Evolutionary conservation across 2,113 vertebrate genomes (phyloP), one percentile per base, ranked within the genome.

Genomic region (Asarcornis scutulata): DNA sequence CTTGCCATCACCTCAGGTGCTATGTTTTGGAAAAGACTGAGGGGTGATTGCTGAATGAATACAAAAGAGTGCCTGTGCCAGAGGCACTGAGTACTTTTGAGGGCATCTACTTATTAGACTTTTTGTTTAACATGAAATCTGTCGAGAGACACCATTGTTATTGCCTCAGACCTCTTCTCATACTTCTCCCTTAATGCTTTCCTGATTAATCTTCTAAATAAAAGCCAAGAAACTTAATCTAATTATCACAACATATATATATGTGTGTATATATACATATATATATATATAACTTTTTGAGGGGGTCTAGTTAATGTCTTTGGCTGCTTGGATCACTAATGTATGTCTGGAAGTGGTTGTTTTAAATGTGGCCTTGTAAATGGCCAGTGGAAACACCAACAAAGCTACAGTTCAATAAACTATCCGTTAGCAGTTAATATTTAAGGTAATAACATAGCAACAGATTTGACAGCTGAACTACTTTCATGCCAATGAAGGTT

Each of bases 71-170:
- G 21, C 5, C 27, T 71, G 14, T 12, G 6, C 71, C 79, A 68
- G 50, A 68, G 58, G 38, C 32, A 38, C 13, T 52, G 25, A 68
- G 67, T 72, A 20, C 31, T 89, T 48, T 78, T 36, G 34, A 36
- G 34, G 31, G 11, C 21, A 46, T 53, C 26, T 69, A 0, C 1
- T 0, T 50, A 31, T 58, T 25, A 73, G 50, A 42, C 21, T 73
- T 64, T 32, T 74, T 59, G 86, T 80, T 64, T 27, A 85, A n/a
- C 11, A 0, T 80, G 52, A 50, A 66, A 58, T 74, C 36, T 81
- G 31, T 67, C 62, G 14, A 62, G 62, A 69, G 16, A 40, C 11
- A 22, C 25, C 0, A 0, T 1, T 60, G 15, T 62, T 79, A 38
- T 3, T 77, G 7, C 15, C 17, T 62, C 63, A 85, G 67, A n/a